Base-by-base conservation (phyloP, 2,888 invertebrate species). In the Cactoblastis cactorum region DNA sequence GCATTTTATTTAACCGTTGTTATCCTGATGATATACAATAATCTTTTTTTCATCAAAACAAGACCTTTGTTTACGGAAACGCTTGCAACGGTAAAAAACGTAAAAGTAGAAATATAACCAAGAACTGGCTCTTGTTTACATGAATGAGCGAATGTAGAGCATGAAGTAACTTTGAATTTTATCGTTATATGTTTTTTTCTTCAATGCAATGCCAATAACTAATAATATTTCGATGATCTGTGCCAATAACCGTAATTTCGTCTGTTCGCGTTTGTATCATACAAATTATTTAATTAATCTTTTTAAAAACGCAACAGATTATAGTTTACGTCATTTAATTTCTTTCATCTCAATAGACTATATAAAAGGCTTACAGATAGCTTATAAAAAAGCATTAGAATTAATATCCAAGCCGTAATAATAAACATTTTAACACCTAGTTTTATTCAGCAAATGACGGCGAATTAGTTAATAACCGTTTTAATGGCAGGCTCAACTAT, bases 51-150 rank as follows among this genome's bases (percentile, higher is more conserved):
- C 14, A 33, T 14, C 19, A n/a, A 49, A 37, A 49, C 47, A 38
- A 22, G 48, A 45, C n/a, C 34, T 34, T 19, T 56, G 54, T 56
- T 56, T 56, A 56, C 56, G 56, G 56, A 56, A 56, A 46, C 45
- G 4, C 34, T 37, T 14, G 8, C 37, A 17, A 37, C 8, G 9
- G 17, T 0, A 15, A 12, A 28, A 15, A 43, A 43, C 43, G 28
- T 43, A 43, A 43, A 43, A 43, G 32, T 17, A 37, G 37, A 37
- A 37, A 37, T 37, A 37, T 17, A 37, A 43, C 9, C 15, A 17
- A 15, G 28, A 43, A 43, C 43, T 15, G 28, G 43, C 17, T 28
- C 17, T 17, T 43, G 43, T 32, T 43, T 28, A 41, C 22, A 12
- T 38, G 39, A 12, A 32, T 8, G 4, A 24, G 8, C 43, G 11